A percentile compares a stretch with the other conserved stretches of the same genome.
These are phyloP conservation scores for Amphipyra tragopoginis DNA, from an alignment of 2,888 invertebrate species.

Conservation along the genomic window DNA sequence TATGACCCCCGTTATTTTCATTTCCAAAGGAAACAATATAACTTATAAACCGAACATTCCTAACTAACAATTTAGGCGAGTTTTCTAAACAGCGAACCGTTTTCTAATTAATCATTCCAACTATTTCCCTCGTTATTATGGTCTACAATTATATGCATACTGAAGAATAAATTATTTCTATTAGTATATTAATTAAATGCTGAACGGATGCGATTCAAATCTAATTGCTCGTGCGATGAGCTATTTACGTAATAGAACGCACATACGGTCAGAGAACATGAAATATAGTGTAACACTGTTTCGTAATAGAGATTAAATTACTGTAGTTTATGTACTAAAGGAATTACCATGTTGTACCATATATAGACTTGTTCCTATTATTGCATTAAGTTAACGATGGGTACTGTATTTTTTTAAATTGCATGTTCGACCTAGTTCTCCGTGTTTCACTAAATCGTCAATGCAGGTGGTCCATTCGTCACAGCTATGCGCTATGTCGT, in stretches of 20 bases:
- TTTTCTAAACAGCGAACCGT: constrained; percentile 38
- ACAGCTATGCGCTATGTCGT: neutral
- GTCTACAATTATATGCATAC: constrained; percentile 27
- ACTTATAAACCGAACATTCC: constrained; percentile 18
- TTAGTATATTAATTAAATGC: constrained; percentile 59
- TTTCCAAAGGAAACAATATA: constrained; percentile 38
- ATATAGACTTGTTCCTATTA: constrained; percentile 7
- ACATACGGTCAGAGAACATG: constrained; percentile 25
- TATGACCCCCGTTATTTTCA: constrained; percentile 12
- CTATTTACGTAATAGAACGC: constrained; percentile 40
- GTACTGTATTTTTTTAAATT: constrained; percentile 22
- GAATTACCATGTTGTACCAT: constrained; percentile 27
- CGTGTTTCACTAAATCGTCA: constrained; percentile 10
- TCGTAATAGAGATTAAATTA: constrained; percentile 39
- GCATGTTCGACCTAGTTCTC: constrained; percentile 25
- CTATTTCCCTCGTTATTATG: constrained; percentile 33
- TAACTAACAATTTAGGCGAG: constrained; percentile 14
- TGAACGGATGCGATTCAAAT: constrained; percentile 64
- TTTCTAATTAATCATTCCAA: constrained; percentile 34
- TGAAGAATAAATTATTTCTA: constrained; percentile 38
- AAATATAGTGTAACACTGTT: constrained; percentile 43
- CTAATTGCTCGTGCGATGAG: constrained; percentile 55
- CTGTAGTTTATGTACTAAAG: constrained; percentile 23
- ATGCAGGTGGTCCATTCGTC: constrained; percentile 33
- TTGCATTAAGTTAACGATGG: constrained; percentile 2